These are phyloP conservation scores for Drosophila prosaltans DNA, from an alignment of 1,140 invertebrate genomes.

Conservation along the genomic window DNA sequence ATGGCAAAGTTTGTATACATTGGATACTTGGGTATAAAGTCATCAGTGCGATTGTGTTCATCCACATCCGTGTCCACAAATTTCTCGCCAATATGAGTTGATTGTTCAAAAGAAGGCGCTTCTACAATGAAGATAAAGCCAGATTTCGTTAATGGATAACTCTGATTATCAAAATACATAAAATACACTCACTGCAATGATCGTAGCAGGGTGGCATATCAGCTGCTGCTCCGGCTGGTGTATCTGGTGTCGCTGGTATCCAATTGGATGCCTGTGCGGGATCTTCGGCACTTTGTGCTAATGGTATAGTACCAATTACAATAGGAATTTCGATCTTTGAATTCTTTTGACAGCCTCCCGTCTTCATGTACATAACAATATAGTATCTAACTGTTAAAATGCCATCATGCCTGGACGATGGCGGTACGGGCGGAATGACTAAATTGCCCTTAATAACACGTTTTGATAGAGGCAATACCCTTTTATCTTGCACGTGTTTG, in stretches of 20 bases:
- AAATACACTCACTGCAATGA: slow-evolving; percentile 53
- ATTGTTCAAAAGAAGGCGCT: slow-evolving; percentile 72
- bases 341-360: slow-evolving; percentile 52
- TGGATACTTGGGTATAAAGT: slow-evolving; percentile 73
- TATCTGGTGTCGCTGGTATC: slow-evolving; percentile 71
- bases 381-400: slow-evolving; percentile 58
- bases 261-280: slow-evolving; percentile 41
- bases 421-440: slow-evolving; percentile 61
- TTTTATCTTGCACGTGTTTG: slow-evolving; percentile 26
- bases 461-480: slow-evolving; percentile 60
- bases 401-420: slow-evolving; percentile 79
- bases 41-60: slow-evolving; percentile 65
- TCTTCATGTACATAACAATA: slow-evolving; percentile 53
- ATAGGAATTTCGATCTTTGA: slow-evolving; percentile 59
- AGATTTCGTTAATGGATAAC: not conserved
- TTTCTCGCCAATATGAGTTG: slow-evolving; percentile 52
- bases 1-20: slow-evolving; percentile 72
- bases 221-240: slow-evolving; percentile 53
- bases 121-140: slow-evolving; percentile 28
- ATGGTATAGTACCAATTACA: slow-evolving; percentile 68
- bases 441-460: slow-evolving; percentile 53
- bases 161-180: not conserved
- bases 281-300: slow-evolving; percentile 61
- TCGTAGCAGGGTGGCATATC: slow-evolving; percentile 70
- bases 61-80: slow-evolving; percentile 70